A percentile compares a stretch with the other conserved stretches of the same genome.
These are phyloP conservation scores for Craterocephalus amniculus DNA, from an alignment of 2,797 vertebrate genomes.

Conservation along the genomic window DNA sequence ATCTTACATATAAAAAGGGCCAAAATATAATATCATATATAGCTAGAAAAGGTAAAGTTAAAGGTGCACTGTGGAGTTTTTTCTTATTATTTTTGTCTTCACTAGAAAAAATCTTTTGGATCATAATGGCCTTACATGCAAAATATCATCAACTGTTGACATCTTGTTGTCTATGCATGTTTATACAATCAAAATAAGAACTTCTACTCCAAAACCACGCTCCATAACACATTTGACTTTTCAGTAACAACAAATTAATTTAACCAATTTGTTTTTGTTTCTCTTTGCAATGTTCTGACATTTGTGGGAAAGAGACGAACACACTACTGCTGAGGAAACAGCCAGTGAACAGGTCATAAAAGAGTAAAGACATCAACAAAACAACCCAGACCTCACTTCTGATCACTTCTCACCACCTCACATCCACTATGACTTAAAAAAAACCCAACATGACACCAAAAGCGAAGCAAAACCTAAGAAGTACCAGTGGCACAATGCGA, in stretches of 20 bases:
- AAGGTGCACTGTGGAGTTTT: background rate
- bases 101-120: background rate
- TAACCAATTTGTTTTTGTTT: background rate
- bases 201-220: too few relatives aligned
- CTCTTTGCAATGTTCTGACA: background rate
- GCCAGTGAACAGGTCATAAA: conserved; percentile 12
- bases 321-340: conserved; percentile 24
- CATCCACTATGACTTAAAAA: conserved; percentile 10
- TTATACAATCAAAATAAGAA: background rate
- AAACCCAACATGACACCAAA: conserved; percentile 41
- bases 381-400: conserved; percentile 28
- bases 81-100: background rate
- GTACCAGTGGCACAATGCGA: conserved; percentile 38
- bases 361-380: conserved; percentile 21
- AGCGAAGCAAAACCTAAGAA: conserved; percentile 42
- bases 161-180: background rate
- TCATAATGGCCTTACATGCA: background rate
- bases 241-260: background rate
- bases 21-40: background rate
- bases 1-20: background rate
- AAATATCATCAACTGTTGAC: background rate
- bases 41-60: background rate
- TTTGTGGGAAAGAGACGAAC: conserved; percentile 12
- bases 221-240: background rate
- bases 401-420: conserved; percentile 2